Percentiles rank a stretch among this genome's conserved stretches.
phyloP scores from a whole-genome alignment of 2,113 vertebrate species.

The Nannobrachium achirus region DNA sequence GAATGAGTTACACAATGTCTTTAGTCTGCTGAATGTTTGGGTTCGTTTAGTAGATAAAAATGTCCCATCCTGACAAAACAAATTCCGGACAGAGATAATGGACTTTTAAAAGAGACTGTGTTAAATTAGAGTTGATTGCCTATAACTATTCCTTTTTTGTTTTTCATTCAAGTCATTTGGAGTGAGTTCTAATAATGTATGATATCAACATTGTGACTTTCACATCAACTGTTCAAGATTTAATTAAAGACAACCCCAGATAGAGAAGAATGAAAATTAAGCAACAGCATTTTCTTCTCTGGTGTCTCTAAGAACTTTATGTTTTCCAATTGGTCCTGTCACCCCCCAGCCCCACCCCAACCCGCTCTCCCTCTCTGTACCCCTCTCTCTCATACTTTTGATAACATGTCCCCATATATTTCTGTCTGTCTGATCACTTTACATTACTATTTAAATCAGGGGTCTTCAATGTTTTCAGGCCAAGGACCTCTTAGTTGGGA shows the following conservation, averaged over 20 bases:
- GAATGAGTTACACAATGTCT: neutral
- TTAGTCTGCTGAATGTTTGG: neutral
- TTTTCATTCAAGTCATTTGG: conserved; percentile 13
- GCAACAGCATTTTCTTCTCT: conserved; percentile 18
- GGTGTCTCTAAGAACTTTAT: conserved; percentile 44
- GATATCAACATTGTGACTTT: conserved; percentile 10
- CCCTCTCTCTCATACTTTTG: no score
- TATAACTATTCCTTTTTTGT: neutral
- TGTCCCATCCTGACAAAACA: neutral
- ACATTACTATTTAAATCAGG: no score
- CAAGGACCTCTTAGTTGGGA: no score
- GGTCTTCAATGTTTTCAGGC: no score
- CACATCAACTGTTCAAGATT: conserved; percentile 8
- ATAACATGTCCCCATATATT: no score
- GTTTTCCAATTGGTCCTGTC: conserved; percentile 53
- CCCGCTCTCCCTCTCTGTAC: no score
- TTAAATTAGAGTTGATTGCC: conserved; percentile 1
- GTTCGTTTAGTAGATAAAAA: conserved; percentile 14
- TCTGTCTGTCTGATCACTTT: no score
- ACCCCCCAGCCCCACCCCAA: neutral
- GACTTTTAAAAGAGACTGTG: neutral
- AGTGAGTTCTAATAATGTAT: conserved; percentile 1
- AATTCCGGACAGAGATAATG: neutral
- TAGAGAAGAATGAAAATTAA: conserved; percentile 24
- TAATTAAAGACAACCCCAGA: conserved; percentile 6